A percentile compares a stretch with the other conserved stretches of the same genome.
Evolutionary conservation across 2,888 invertebrate genomes (phyloP).

Genomic region (Amphipoea oculea): DNA sequence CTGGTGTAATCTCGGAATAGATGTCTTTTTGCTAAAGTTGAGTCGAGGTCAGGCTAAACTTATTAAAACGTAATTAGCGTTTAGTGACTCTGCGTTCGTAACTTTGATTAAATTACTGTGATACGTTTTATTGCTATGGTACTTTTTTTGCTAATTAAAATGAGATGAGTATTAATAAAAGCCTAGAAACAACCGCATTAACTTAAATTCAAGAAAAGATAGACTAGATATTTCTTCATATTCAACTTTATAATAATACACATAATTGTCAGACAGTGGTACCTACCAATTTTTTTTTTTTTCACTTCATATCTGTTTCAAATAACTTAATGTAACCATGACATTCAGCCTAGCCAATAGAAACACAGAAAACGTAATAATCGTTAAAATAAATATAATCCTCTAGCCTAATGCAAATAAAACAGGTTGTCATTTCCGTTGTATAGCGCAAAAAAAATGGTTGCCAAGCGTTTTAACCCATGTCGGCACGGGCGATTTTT

Average conservation of each 20-base stretch:
- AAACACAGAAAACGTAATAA: conserved; percentile 24
- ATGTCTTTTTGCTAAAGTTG: conserved; percentile 48
- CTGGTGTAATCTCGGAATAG: conserved; percentile 47
- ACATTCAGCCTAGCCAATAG: conserved; percentile 25
- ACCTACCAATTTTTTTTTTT: not conserved
- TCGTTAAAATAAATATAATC: conserved; percentile 33
- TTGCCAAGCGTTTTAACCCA: conserved; percentile 40
- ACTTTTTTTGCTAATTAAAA: conserved; percentile 18
- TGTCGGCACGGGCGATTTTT: not conserved
- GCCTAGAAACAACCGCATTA: not conserved
- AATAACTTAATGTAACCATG: not conserved
- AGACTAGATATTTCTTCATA: not conserved
- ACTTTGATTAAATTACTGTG: conserved; percentile 43
- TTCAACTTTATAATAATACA: not conserved
- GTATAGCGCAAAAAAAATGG: conserved; percentile 51
- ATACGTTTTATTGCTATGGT: conserved; percentile 25
- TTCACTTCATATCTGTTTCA: not conserved
- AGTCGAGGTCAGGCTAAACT: conserved; percentile 38
- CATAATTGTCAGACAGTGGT: not conserved
- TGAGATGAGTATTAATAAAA: not conserved
- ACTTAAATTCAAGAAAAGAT: not conserved
- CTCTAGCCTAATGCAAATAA: conserved; percentile 28
- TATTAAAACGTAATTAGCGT: conserved; percentile 59
- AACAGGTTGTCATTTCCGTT: conserved; percentile 60
- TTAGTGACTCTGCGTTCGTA: conserved; percentile 50